Conservation (phyloP, 2,888 invertebrate species). For the Parnassius apollo region DNA sequence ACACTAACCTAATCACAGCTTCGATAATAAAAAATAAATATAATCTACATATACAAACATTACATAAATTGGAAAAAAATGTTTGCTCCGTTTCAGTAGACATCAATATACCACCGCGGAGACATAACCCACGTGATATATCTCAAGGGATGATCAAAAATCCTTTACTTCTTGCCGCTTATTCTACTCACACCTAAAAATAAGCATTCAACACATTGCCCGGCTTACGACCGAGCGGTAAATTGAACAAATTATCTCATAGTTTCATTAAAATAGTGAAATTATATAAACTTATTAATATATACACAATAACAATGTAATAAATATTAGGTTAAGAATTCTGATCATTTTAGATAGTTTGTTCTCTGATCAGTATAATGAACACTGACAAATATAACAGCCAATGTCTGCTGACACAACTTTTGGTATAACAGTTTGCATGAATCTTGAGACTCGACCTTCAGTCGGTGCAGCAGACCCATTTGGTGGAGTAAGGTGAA, state of each 20-base stretch:
- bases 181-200: constrained; percentile 78
- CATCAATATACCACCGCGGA: constrained; percentile 65
- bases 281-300: not conserved
- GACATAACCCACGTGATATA: constrained; percentile 63
- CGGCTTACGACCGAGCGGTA: constrained; percentile 54
- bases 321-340: constrained; percentile 21
- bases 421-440: no score
- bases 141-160: constrained; percentile 84
- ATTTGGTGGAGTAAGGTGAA: no score
- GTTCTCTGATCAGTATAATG: constrained; percentile 48
- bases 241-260: constrained; percentile 78
- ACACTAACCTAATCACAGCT: constrained; percentile 1
- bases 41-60: constrained; percentile 1
- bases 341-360: constrained; percentile 68
- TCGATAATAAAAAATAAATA: constrained; percentile 1
- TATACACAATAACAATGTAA: not conserved
- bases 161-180: constrained; percentile 81
- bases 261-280: constrained; percentile 47
- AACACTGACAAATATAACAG: constrained; percentile 60
- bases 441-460: no score
- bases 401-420: constrained; percentile 50
- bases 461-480: no score
- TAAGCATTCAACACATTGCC: constrained; percentile 73
- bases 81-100: constrained; percentile 80
- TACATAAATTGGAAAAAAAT: constrained; percentile 39